Percentiles rank a stretch among this genome's conserved stretches.
These are phyloP conservation scores for Hephaestus fuliginosus DNA, from an alignment of 2,797 vertebrate genomes.

Conservation along the genomic window DNA sequence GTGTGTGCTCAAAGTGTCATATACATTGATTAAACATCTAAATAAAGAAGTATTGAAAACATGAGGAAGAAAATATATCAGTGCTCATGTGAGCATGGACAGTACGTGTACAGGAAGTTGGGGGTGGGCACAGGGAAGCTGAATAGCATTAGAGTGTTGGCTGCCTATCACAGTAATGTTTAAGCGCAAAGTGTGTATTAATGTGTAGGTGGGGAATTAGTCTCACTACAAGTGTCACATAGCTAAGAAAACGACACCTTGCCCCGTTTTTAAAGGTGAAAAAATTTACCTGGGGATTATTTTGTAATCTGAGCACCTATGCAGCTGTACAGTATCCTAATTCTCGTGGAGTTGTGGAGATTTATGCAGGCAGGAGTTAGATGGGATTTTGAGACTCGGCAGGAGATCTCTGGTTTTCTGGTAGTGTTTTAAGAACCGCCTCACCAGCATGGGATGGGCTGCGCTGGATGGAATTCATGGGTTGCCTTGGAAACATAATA, in stretches of 20 bases:
- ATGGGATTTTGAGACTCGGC: conserved; percentile 73
- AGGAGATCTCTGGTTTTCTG: conserved; percentile 69
- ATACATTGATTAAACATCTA: conserved; percentile 77
- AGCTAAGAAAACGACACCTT: conserved; percentile 70
- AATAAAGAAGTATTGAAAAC: conserved; percentile 69
- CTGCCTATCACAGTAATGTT: conserved; percentile 68
- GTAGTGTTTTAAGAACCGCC: conserved; percentile 68
- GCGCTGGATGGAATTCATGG: conserved; percentile 66
- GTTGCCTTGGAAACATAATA: conserved; percentile 85
- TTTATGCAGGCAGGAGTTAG: conserved; percentile 77
- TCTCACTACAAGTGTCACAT: conserved; percentile 74
- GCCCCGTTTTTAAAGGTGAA: conserved; percentile 80
- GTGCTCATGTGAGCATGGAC: conserved; percentile 36
- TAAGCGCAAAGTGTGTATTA: conserved; percentile 66
- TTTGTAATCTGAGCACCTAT: conserved; percentile 85
- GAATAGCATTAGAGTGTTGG: conserved; percentile 67
- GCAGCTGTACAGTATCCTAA: conserved; percentile 77
- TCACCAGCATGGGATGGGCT: conserved; percentile 67
- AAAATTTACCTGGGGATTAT: conserved; percentile 86
- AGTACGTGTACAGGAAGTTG: conserved; percentile 46
- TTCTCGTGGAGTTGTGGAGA: conserved; percentile 76
- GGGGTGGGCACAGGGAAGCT: conserved; percentile 57
- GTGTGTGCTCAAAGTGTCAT: conserved; percentile 71
- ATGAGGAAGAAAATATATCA: conserved; percentile 30
- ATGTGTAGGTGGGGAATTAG: conserved; percentile 82